These are phyloP conservation scores for Diabrotica balteata DNA, from an alignment of 2,888 invertebrate genomes.

Conservation along the genomic window DNA sequence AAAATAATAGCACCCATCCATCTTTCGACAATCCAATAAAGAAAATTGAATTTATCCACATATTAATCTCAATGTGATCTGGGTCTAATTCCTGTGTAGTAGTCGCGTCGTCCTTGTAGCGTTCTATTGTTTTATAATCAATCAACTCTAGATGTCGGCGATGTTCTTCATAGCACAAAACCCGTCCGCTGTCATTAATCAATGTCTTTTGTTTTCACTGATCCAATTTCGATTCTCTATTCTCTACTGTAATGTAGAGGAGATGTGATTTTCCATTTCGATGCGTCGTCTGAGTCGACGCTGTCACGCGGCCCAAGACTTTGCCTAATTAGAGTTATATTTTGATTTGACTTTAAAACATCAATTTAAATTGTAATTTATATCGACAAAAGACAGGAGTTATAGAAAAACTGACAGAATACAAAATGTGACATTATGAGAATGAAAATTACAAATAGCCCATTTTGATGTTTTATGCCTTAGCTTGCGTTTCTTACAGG, in stretches of 20 bases:
- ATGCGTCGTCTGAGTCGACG: constrained; percentile 1
- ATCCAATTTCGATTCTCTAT: constrained; percentile 28
- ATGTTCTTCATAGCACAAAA: constrained; percentile 28
- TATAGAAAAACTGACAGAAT: too few relatives aligned
- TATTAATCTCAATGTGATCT: constrained; percentile 18
- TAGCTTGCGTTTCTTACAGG: too few relatives aligned
- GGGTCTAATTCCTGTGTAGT: constrained; percentile 13
- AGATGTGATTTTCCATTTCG: constrained; percentile 20
- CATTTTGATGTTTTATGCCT: too few relatives aligned
- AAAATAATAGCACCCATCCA: constrained; percentile 5
- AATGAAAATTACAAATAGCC: too few relatives aligned
- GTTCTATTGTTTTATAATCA: constrained; percentile 33
- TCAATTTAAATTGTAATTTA: too few relatives aligned
- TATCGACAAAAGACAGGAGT: too few relatives aligned
- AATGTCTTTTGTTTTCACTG: constrained; percentile 28
- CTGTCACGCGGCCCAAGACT: neutral
- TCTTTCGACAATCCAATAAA: constrained; percentile 16
- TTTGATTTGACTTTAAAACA: too few relatives aligned
- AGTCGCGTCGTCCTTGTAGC: constrained; percentile 28
- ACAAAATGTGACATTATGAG: too few relatives aligned
- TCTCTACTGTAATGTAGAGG: constrained; percentile 15
- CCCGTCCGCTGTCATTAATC: constrained; percentile 30
- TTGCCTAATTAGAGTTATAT: neutral
- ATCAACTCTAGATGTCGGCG: constrained; percentile 26
- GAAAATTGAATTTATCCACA: constrained; percentile 16